Evolutionary conservation across 2,113 vertebrate species (phyloP), one percentile per base, ranked within the genome.

Genomic region (Cottus gobio): DNA sequence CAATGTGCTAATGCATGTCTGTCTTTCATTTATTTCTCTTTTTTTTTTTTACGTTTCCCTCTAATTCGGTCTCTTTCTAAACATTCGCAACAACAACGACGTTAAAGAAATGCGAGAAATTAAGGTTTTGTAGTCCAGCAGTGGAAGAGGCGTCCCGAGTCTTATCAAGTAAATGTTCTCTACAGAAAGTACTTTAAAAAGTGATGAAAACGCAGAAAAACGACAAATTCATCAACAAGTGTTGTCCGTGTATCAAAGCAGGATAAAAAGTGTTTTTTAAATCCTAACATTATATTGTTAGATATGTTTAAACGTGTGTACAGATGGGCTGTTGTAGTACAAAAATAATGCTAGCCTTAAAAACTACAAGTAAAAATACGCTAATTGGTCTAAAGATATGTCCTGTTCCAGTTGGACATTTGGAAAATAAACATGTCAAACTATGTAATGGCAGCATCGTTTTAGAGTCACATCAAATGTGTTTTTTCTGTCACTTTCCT

Each of bases 1-100:
- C 80, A 86, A 76, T 77, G 72, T 79, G 76, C 72, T 85, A 82
- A 84, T 78, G 80, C 79, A 80, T 64, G 71, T 79, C 75, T 87
- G 76, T 83, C 85, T 90, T 71, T 85, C 34, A 75, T 85, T 71
- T 83, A 28, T 71, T 58, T 68, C 69, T 68, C 44, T 71, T 66
- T 68, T 46, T 42, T 82, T 61, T 56, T 63, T 34, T 34, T 34
- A 31, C 4, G n/a, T 31, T 31, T 22, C 37, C 63, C 44, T 48
- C 44, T 42, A 16, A 50, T 34, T 58, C 71, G 8, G 16, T 42
- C n/a, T 31, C 20, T 75, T 10, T 62, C 44, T 61, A 12, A 72
- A 30, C 37, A n/a, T 75, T 22, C 22, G 5, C 16, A 31, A 39
- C 24, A 39, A 72, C 44, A 24, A n/a, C n/a, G n/a, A 52, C 22